Evolutionary conservation across 2,113 vertebrate species (phyloP).

Genomic region (Peromyscus maniculatus): DNA sequence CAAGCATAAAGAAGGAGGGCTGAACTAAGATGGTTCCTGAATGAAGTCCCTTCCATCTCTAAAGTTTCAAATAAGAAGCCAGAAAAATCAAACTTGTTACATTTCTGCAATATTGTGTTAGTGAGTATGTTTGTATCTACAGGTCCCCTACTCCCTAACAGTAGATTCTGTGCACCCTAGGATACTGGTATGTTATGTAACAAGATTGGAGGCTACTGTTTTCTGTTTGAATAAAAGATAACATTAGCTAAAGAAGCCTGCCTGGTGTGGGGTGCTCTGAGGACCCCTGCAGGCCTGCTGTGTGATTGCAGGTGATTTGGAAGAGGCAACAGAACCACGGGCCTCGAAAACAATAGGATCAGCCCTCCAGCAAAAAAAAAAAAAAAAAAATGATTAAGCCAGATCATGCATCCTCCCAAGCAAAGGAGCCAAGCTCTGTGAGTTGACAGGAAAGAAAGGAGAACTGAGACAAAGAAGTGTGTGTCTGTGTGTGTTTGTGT

Average conservation of each 20-base stretch:
- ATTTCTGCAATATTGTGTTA: conserved; percentile 50
- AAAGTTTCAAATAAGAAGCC: conserved; percentile 31
- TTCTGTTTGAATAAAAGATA: conserved; percentile 80
- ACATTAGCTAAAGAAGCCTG: conserved; percentile 55
- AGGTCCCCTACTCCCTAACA: not conserved
- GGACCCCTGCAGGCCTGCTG: conserved; percentile 78
- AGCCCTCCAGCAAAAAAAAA: not conserved
- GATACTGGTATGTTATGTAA: conserved; percentile 73
- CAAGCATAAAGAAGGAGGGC: not conserved
- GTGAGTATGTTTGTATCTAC: conserved; percentile 47
- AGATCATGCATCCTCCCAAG: not conserved
- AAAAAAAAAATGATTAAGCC: not conserved
- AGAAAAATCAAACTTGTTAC: conserved; percentile 62
- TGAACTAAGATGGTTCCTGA: not conserved
- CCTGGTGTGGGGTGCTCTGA: conserved; percentile 63
- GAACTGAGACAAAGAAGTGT: conserved; percentile 18
- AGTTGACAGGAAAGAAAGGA: not conserved
- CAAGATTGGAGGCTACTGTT: conserved; percentile 78
- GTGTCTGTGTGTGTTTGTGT: too few relatives aligned
- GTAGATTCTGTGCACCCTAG: conserved; percentile 55
- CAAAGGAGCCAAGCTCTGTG: conserved; percentile 11
- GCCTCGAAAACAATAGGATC: not conserved
- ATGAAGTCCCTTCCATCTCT: not conserved
- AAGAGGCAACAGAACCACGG: not conserved
- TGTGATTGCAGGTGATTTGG: conserved; percentile 17